A percentile compares a stretch with the other conserved stretches of the same genome.
These are phyloP conservation scores for Bicyclus anynana DNA, from an alignment of 1,140 invertebrate species.

Conservation along the genomic window DNA sequence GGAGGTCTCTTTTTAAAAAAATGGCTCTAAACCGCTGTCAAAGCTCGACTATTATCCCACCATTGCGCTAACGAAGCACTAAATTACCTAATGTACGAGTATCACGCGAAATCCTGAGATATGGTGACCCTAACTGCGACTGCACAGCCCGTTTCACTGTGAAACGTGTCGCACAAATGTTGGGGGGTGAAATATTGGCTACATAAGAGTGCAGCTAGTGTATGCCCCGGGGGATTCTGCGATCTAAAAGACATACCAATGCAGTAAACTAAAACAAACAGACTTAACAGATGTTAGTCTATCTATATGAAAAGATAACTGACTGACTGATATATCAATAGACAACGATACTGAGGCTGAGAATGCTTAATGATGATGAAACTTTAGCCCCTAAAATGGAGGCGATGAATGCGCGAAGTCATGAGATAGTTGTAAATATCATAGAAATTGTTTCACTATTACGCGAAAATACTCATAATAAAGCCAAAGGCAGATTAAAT, in stretches of 20 bases:
- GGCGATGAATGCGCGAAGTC: too few species aligned
- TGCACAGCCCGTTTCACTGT: slow-evolving; percentile 9
- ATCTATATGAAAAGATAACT: too few species aligned
- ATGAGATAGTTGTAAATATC: too few species aligned
- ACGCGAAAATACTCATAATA: too few species aligned
- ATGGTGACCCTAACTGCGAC: slow-evolving; percentile 8
- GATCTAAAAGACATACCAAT: slow-evolving; percentile 2
- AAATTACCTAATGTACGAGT: slow-evolving; percentile 7
- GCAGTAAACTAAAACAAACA: neutral
- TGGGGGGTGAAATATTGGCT: slow-evolving; percentile 12
- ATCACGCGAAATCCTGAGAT: slow-evolving; percentile 8
- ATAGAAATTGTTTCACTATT: too few species aligned
- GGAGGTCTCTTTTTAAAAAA: neutral
- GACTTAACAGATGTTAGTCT: too few species aligned
- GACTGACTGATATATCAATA: too few species aligned
- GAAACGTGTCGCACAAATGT: slow-evolving; percentile 13
- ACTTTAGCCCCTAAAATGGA: too few species aligned
- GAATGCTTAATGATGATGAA: too few species aligned
- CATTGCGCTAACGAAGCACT: neutral
- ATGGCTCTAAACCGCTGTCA: neutral
- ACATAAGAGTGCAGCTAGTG: slow-evolving; percentile 2
- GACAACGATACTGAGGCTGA: too few species aligned
- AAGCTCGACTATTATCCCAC: neutral
- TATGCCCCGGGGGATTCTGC: slow-evolving; percentile 10
- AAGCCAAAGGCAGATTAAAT: too few species aligned